phyloP scores from a whole-genome alignment of 1,140 invertebrate genomes.

The Drosophila sechellia region DNA sequence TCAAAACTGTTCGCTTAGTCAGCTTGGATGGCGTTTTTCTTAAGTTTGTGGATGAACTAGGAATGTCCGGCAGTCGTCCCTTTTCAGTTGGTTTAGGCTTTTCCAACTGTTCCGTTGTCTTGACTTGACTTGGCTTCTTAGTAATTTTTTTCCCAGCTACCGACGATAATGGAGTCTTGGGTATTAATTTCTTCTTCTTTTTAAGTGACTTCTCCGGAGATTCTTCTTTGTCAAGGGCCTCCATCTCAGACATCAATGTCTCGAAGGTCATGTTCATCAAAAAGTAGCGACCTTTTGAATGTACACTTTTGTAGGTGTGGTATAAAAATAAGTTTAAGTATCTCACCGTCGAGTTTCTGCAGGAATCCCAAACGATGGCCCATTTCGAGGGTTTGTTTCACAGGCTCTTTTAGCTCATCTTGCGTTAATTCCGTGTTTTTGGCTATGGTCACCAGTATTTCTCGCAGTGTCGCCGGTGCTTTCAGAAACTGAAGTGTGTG shows the following conservation, averaged over 20 bases:
- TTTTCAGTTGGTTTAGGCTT: not conserved
- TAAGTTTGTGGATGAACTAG: not conserved
- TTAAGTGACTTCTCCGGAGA: not conserved
- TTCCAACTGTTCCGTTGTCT: not conserved
- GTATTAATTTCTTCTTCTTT: constrained; percentile 16
- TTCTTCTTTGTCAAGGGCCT: not conserved
- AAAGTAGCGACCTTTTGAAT: constrained; percentile 48
- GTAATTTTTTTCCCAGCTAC: not conserved
- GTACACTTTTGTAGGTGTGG: not conserved
- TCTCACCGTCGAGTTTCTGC: constrained; percentile 59
- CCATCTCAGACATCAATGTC: constrained; percentile 30
- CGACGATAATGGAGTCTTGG: not conserved
- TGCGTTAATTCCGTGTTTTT: constrained; percentile 49
- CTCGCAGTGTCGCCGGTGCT: constrained; percentile 54
- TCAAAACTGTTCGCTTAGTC: not conserved
- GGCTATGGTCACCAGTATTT: constrained; percentile 56
- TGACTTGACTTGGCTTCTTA: constrained; percentile 1
- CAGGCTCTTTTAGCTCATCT: constrained; percentile 48
- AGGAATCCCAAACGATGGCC: constrained; percentile 52
- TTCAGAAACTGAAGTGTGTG: constrained; percentile 56
- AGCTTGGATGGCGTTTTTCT: not conserved
- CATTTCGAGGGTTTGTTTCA: constrained; percentile 61
- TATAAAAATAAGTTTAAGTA: not conserved
- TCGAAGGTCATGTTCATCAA: constrained; percentile 52
- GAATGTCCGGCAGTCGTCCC: not conserved